phyloP scores from a whole-genome alignment of 2,113 vertebrate genomes.

The Embiotoca jacksoni region DNA sequence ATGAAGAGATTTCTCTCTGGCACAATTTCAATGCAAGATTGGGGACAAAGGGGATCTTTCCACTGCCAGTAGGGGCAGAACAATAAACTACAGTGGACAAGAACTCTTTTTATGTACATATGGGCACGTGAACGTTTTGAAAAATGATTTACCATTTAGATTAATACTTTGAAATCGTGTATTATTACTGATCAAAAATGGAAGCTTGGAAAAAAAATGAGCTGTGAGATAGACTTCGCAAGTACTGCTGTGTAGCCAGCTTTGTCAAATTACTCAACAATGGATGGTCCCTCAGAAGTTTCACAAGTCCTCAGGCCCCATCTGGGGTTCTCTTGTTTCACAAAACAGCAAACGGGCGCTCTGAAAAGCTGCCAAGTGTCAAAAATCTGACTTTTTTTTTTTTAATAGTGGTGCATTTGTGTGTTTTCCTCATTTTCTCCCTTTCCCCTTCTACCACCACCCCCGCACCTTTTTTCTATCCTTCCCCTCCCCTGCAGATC shows the following conservation, averaged over 20 bases:
- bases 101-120: neutral
- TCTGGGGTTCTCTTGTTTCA: slow-evolving; percentile 51
- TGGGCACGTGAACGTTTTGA: neutral
- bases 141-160: neutral
- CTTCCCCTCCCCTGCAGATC: slow-evolving; percentile 86
- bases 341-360: slow-evolving; percentile 39
- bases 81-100: neutral
- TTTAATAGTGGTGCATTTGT: slow-evolving; percentile 55
- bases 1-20: neutral
- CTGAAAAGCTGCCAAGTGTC: slow-evolving; percentile 69
- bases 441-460: slow-evolving; percentile 70
- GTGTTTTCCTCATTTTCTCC: slow-evolving; percentile 79
- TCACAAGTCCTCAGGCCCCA: slow-evolving; percentile 47
- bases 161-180: neutral
- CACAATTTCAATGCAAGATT: neutral
- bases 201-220: slow-evolving; percentile 3
- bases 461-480: slow-evolving; percentile 68
- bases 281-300: slow-evolving; percentile 58
- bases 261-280: slow-evolving; percentile 44
- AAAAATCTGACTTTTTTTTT: slow-evolving; percentile 51
- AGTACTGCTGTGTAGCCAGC: slow-evolving; percentile 32
- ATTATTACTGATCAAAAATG: slow-evolving; percentile 6
- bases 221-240: slow-evolving; percentile 6
- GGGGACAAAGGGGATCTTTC: neutral
- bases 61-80: neutral